A percentile compares a stretch with the other conserved stretches of the same genome.
Conservation (phyloP, 2,113 vertebrate genomes). For the Myotis lucifugus region DNA sequence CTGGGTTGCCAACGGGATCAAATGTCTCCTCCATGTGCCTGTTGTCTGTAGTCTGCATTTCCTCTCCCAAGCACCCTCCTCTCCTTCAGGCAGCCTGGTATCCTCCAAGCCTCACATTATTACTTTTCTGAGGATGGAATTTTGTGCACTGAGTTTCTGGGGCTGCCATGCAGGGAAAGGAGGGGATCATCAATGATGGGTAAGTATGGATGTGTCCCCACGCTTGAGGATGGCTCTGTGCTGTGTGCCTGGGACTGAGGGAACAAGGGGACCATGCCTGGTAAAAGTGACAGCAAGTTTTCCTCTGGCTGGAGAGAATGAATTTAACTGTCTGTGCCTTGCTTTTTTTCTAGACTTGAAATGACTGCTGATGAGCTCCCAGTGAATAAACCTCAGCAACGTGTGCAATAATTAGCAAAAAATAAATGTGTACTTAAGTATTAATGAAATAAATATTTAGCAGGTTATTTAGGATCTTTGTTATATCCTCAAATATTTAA, state of each 20-base stretch:
- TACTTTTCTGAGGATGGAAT: not conserved
- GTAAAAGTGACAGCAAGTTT: rapidly evolving
- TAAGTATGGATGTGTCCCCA: rapidly evolving
- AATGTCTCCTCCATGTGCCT: not conserved
- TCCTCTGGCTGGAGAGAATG: rapidly evolving
- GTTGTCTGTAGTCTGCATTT: not conserved
- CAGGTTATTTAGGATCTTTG: constrained; percentile 45
- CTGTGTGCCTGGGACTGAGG: rapidly evolving
- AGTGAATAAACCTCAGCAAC: not conserved
- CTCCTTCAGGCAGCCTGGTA: not conserved
- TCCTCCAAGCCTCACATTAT: rapidly evolving
- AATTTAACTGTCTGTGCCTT: rapidly evolving
- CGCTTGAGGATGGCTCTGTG: rapidly evolving
- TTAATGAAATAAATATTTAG: constrained; percentile 67
- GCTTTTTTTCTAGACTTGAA: not conserved
- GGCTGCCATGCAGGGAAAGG: rapidly evolving
- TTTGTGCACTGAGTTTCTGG: no score
- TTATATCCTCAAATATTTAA: constrained; percentile 40
- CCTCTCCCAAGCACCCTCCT: not conserved
- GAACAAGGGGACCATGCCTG: rapidly evolving
- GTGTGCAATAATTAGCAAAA: not conserved
- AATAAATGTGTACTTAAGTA: constrained; percentile 51
- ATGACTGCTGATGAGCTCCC: not conserved
- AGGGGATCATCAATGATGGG: rapidly evolving
- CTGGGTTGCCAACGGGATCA: not conserved